A percentile compares a stretch with the other conserved stretches of the same genome.
Conservation (phyloP, 2,888 invertebrate genomes). For the Frankliniella intonsa region DNA sequence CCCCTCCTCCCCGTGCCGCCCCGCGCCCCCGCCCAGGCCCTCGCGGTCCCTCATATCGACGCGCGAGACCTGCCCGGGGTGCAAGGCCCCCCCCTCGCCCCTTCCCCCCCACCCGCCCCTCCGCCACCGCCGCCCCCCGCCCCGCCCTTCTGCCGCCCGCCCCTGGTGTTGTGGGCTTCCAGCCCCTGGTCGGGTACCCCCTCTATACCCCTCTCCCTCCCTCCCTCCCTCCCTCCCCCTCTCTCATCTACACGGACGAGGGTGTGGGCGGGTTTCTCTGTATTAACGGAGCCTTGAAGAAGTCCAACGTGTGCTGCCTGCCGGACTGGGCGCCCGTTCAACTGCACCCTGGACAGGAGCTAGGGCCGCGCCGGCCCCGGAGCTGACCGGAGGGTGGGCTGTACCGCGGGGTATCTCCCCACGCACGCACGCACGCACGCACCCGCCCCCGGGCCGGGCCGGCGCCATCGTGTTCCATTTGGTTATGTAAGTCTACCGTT, state of each 20-base stretch:
- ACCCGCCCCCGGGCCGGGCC: neutral
- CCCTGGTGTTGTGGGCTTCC: too few relatives aligned
- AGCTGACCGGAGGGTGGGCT: too few relatives aligned
- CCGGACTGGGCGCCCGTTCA: too few relatives aligned
- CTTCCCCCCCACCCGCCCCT: neutral
- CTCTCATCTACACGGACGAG: neutral
- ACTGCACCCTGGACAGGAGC: too few relatives aligned
- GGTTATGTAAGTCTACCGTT: neutral
- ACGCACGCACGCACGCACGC: neutral
- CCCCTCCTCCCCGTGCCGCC: too few relatives aligned
- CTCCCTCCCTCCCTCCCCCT: neutral
- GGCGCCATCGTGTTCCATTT: neutral
- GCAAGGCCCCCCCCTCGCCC: neutral
- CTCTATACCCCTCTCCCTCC: neutral
- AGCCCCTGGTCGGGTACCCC: neutral
- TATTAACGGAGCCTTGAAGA: too few relatives aligned
- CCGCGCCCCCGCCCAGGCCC: neutral
- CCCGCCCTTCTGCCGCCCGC: neutral
- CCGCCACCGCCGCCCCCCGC: neutral
- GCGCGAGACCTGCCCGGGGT: conserved; percentile 11
- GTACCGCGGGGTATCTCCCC: neutral
- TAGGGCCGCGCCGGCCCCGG: too few relatives aligned
- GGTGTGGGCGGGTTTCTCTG: too few relatives aligned
- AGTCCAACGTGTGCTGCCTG: too few relatives aligned
- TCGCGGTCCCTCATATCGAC: conserved; percentile 20